phyloP scores from a whole-genome alignment of 2,797 vertebrate species.

The Harpagifer antarcticus region DNA sequence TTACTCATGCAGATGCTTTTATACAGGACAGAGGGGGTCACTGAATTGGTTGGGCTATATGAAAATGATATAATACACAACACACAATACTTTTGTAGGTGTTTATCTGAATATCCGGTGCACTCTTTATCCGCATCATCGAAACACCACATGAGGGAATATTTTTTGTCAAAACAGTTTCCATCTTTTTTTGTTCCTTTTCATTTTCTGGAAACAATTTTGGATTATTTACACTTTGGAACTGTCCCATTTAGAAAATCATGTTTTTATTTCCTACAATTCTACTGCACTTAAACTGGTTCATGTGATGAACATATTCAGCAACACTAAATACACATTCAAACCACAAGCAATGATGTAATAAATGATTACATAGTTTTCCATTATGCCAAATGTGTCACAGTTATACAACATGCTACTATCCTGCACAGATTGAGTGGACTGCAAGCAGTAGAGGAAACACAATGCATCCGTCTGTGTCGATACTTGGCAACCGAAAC shows the following conservation, averaged over 20 bases:
- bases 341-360: slow-evolving; percentile 15
- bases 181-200: not conserved
- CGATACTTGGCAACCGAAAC: slow-evolving; percentile 42
- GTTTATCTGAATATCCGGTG: not conserved
- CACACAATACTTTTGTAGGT: not conserved
- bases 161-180: not conserved
- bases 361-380: slow-evolving; percentile 19
- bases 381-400: slow-evolving; percentile 27
- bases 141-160: not conserved
- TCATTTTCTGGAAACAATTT: not conserved
- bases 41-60: not conserved
- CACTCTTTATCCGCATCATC: not conserved
- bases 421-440: slow-evolving; percentile 50
- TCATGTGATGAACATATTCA: not conserved
- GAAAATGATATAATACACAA: not conserved
- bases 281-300: not conserved
- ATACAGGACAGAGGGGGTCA: not conserved
- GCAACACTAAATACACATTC: not conserved
- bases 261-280: not conserved
- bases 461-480: slow-evolving; percentile 54
- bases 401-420: slow-evolving; percentile 49
- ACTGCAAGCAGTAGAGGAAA: slow-evolving; percentile 20
- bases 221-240: not conserved
- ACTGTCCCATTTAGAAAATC: not conserved
- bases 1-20: not conserved